Conservation (phyloP, 2,113 vertebrate genomes). For the Myotis yumanensis region DNA sequence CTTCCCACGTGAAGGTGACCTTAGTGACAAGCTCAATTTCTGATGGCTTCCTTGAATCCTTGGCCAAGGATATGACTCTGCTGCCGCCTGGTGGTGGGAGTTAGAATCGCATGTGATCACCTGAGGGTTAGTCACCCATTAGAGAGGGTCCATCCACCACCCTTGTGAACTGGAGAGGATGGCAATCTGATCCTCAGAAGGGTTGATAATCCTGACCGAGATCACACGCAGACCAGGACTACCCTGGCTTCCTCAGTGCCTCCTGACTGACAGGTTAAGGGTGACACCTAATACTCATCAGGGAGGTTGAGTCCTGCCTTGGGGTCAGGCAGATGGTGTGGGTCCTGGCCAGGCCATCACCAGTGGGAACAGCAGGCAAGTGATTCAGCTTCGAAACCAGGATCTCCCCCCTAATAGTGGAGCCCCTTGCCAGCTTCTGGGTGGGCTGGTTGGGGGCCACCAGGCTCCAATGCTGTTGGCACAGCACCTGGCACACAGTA, state of each 20-base stretch:
- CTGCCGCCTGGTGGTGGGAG: slow-evolving; percentile 22
- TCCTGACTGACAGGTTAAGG: not conserved
- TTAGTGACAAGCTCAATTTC: not conserved
- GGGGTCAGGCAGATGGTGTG: not conserved
- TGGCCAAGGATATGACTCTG: too few relatives aligned
- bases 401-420: not conserved
- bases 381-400: not conserved
- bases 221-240: not conserved
- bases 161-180: rapidly evolving
- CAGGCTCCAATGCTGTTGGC: not conserved
- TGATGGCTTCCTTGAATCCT: rapidly evolving
- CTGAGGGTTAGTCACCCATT: rapidly evolving
- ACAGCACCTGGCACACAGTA: too few relatives aligned
- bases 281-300: too few relatives aligned
- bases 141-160: rapidly evolving
- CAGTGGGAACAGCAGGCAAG: too few relatives aligned
- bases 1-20: slow-evolving; percentile 55
- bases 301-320: not conserved
- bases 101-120: rapidly evolving
- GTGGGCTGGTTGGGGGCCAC: too few relatives aligned
- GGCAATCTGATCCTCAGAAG: not conserved
- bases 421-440: not conserved
- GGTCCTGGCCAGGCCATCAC: not conserved
- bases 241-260: not conserved
- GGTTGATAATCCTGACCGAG: not conserved